These are phyloP conservation scores for Spongilla lacustris DNA, from an alignment of 37 sponge, comb jelly and placozoan species.

Conservation along the genomic window DNA sequence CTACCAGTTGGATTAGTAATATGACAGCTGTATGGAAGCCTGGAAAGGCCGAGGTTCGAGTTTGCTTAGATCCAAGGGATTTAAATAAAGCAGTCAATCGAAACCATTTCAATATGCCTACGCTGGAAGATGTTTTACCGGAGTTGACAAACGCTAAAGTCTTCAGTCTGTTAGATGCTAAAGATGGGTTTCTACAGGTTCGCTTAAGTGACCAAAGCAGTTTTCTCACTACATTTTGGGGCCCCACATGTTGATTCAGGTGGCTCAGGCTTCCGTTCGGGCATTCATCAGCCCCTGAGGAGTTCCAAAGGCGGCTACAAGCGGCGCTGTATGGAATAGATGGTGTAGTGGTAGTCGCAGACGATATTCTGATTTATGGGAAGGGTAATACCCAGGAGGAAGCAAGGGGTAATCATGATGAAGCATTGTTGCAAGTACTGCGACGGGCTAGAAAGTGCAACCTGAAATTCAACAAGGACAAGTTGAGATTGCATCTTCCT, in stretches of 20 bases:
- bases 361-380: constrained; percentile 46
- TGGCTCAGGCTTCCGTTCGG: constrained; percentile 30
- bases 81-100: constrained; percentile 46
- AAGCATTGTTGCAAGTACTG: background rate
- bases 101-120: constrained; percentile 27
- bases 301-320: constrained; percentile 22
- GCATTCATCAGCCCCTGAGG: constrained; percentile 18
- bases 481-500: background rate
- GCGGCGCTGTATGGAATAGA: background rate
- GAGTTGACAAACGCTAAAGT: constrained; percentile 8
- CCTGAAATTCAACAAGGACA: constrained; percentile 14
- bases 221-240: no score
- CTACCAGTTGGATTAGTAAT: constrained; percentile 46
- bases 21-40: constrained; percentile 24
- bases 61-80: constrained; percentile 55
- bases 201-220: constrained; percentile 2
- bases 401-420: constrained; percentile 7
- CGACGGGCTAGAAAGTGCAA: background rate
- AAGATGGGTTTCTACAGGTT: constrained; percentile 18
- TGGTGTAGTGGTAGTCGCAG: constrained; percentile 31
- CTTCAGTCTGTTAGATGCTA: constrained; percentile 26
- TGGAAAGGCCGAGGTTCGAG: constrained; percentile 41
- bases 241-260: no score
- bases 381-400: constrained; percentile 8
- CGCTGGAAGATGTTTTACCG: constrained; percentile 33